phyloP scores from a whole-genome alignment of 1,140 invertebrate genomes.

The Plutomurus gul region DNA sequence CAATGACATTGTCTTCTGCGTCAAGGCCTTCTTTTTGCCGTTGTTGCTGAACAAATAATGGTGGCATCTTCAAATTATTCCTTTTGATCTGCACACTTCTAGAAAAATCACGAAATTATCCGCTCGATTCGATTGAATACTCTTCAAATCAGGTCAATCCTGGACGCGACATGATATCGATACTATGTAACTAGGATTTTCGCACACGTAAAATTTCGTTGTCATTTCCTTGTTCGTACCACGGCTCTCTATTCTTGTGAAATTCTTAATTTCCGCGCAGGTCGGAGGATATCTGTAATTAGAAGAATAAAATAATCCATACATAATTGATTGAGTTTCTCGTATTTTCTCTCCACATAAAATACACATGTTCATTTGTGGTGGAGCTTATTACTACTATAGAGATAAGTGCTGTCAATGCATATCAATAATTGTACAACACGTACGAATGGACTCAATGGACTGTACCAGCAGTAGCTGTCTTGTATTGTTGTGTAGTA shows the following conservation, averaged over 20 bases:
- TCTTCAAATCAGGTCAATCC: neutral
- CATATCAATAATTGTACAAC: no score
- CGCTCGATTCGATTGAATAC: neutral
- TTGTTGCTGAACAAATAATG: constrained; percentile 9
- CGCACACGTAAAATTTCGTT: no score
- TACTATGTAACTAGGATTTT: neutral
- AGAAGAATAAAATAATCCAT: constrained; percentile 6
- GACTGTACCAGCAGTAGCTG: no score
- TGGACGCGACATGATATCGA: neutral
- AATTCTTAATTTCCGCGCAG: neutral
- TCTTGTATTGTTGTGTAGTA: no score
- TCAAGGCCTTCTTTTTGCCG: constrained; percentile 6
- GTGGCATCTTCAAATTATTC: neutral
- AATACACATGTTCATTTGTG: no score
- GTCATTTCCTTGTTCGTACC: neutral
- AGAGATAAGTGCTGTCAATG: no score
- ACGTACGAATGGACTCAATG: no score
- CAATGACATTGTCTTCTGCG: neutral
- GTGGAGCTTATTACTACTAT: no score
- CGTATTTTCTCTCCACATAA: constrained; percentile 3
- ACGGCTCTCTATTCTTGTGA: neutral
- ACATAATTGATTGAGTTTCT: constrained; percentile 24
- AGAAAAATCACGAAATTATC: neutral
- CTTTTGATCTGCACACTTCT: neutral
- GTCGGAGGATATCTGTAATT: neutral